Evolutionary conservation across 2,888 invertebrate genomes (phyloP), one percentile per base, ranked within the genome.

Genomic region (Oxyscelio sp.): DNA sequence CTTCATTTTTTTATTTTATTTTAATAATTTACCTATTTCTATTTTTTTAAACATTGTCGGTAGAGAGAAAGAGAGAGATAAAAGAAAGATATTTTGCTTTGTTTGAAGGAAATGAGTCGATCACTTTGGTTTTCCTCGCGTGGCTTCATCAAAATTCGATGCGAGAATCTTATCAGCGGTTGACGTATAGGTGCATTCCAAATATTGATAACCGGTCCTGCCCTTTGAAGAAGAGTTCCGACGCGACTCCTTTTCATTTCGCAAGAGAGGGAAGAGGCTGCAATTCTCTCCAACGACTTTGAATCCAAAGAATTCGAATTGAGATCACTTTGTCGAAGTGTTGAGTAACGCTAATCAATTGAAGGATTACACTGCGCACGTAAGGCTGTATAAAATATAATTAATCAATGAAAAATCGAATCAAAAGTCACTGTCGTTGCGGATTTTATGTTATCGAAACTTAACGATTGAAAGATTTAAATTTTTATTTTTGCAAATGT

Each of bases 11-110:
- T n/a, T n/a, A n/a, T n/a, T n/a, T n/a, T n/a, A n/a, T n/a, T n/a
- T n/a, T n/a, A n/a, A n/a, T 59, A 40, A 40, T 56, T 61, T 19
- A 13, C 11, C 31, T 50, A 48, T 78, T 68, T 52, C 15, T 4
- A 19, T 52, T 52, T 27, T n/a, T 43, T 61, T 43, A 54, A 52
- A 59, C 34, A 40, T 43, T 59, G 34, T 61, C 38, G 54, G 68
- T 61, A 54, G 52, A 68, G 34, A 59, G 27, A 27, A 6, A 27
- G 27, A 27, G 27, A 27, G 27, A 27, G 27, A 27, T 3, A 27
- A 27, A 6, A 27, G 27, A 27, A 11, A 8, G 66, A 84, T 83
- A 85, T 65, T 74, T 82, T 70, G 78, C 81, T 87, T 79, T 61
- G 80, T 56, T 75, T 71, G 54, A 58, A 50, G 66, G 74, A 68